phyloP scores from a whole-genome alignment of 1,140 invertebrate species.

The Zophobas morio region DNA sequence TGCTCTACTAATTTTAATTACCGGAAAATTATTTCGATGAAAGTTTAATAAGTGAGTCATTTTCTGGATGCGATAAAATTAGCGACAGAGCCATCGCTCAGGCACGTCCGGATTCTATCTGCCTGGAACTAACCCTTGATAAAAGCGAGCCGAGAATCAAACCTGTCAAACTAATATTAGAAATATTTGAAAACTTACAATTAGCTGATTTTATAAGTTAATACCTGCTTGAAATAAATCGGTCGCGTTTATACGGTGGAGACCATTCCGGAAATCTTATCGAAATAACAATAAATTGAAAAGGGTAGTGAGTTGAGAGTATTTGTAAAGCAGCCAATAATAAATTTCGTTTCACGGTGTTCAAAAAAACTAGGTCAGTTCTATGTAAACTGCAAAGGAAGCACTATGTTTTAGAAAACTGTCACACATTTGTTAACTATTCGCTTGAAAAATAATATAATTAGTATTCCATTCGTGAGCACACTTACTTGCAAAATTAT shows the following conservation, averaged over 20 bases:
- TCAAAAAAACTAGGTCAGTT: slow-evolving; percentile 34
- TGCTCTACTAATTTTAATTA: slow-evolving; percentile 1
- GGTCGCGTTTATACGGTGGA: slow-evolving; percentile 1
- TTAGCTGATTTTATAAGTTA: background rate
- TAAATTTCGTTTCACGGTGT: slow-evolving; percentile 9
- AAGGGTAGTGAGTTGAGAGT: slow-evolving; percentile 5
- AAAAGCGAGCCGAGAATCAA: background rate
- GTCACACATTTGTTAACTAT: background rate
- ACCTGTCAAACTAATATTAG: background rate
- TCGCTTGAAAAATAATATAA: background rate
- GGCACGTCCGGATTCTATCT: slow-evolving; percentile 13
- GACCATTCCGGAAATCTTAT: slow-evolving; percentile 22
- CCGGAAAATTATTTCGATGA: background rate
- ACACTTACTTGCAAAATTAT: slow-evolving; percentile 31
- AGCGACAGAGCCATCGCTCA: background rate
- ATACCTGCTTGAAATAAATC: background rate
- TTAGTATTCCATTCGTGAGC: slow-evolving; percentile 21
- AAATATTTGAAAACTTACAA: background rate
- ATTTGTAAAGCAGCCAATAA: slow-evolving; percentile 22
- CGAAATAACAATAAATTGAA: slow-evolving; percentile 38
- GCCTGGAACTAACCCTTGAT: slow-evolving; percentile 2
- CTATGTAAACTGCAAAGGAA: slow-evolving; percentile 14
- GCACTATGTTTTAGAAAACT: background rate
- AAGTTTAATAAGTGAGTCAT: slow-evolving; percentile 13
- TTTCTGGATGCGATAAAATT: slow-evolving; percentile 5